Base-by-base conservation (phyloP, 2,797 vertebrate species). In the Parauchenoglanis punctatus region DNA sequence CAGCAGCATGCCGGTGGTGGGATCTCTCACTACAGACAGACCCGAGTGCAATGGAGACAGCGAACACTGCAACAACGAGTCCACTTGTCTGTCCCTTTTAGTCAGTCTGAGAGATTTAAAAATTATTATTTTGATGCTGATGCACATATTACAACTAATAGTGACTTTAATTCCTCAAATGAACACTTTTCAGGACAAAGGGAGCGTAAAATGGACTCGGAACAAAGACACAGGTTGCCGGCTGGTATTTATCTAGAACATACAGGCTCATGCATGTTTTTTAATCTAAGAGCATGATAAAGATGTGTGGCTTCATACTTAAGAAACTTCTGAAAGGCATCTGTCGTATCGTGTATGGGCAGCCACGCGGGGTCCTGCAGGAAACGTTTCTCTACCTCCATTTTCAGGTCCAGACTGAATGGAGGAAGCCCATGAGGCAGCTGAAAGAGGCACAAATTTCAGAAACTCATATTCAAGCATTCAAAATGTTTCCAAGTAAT, bases 381-480 rank as follows among this genome's bases (percentile, higher is more conserved):
- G 88, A 97, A 97, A 84, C 93, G 93, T 84, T 94, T 96, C 89
- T 97, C 96, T 52, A 97, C 96, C 93, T 98, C 97, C 8, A 92
- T 94, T 89, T 96, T 95, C 89, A 98, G 90, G 90, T 95, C 96
- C 54, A 96, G 92, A 68, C 96, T 95, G 63, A 94, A 95, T 25
- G 98, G 97, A 68, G 97, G 97, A 81, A 98, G 95, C 0, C 97
- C 97, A 12, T 97, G 95, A 6, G 98, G 97, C 28, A 98, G 95
- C 98, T 99, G 89, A 1, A n/a, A 31, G 83, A n/a, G 54, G 8
- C 25, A 72, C 6, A 20, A 81, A 40, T 46, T 44, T 5, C 31
- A 70, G 17, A 35, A 73, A 46, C 40, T 73, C 40, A 20, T 20
- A 52, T 52, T n/a, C 20, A 75, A 56, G 8, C n/a, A 31, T 54